Conservation (phyloP, 2,113 vertebrate species). For the Lycaon pictus region DNA sequence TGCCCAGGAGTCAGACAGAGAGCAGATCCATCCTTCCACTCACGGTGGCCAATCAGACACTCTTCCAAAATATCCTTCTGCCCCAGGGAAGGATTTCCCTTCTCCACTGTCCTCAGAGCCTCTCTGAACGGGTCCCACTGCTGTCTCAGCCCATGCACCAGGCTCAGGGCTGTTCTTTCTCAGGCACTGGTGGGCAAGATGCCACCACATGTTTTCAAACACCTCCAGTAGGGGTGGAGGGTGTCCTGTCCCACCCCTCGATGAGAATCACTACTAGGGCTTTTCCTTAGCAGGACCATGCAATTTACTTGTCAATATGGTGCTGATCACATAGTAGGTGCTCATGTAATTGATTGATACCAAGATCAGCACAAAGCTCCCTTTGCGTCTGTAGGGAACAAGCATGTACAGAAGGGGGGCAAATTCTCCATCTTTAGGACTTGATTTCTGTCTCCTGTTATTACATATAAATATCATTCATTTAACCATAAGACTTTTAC, state of each 20-base stretch:
- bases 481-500: neutral
- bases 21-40: neutral
- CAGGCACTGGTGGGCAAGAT: neutral
- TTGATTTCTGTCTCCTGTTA: neutral
- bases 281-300: neutral
- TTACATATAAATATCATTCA: neutral
- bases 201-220: neutral
- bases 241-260: no score
- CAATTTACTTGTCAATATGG: neutral
- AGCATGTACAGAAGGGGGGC: neutral
- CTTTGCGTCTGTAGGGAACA: neutral
- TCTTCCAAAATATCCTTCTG: neutral
- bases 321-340: neutral
- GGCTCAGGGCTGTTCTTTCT: neutral
- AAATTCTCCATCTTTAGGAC: neutral
- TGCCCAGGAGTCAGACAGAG: neutral
- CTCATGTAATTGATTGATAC: neutral
- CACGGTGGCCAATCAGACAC: neutral
- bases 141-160: neutral
- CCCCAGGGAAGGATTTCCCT: neutral
- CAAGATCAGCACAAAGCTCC: neutral
- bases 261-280: neutral
- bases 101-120: neutral
- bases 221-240: neutral
- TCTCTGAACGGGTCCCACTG: rapidly evolving